phyloP scores from a whole-genome alignment of 2,797 vertebrate genomes.

The Enteromius paludinosus region DNA sequence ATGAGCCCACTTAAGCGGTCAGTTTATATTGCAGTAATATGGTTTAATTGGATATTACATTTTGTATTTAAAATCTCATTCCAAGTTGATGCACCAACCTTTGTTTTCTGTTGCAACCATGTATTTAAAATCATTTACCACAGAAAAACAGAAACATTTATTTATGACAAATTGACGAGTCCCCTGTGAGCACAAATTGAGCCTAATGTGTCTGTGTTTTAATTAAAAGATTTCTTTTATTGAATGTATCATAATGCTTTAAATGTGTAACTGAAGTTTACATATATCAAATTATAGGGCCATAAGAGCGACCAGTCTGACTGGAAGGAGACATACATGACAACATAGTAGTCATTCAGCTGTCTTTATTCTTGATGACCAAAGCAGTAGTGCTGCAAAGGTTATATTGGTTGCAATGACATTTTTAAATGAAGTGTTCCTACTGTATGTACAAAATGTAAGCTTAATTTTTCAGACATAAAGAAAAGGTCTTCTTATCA shows the following conservation, averaged over 20 bases:
- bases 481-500: constrained; percentile 30
- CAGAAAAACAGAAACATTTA: not conserved
- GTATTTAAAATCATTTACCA: constrained; percentile 7
- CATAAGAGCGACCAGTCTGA: constrained; percentile 41
- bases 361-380: not conserved
- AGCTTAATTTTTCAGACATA: not conserved
- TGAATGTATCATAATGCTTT: not conserved
- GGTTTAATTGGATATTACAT: not conserved
- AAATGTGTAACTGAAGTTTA: constrained; percentile 18
- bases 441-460: not conserved
- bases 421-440: constrained; percentile 7
- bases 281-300: constrained; percentile 10
- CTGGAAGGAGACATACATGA: not conserved
- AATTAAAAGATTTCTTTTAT: constrained; percentile 5
- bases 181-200: constrained; percentile 15
- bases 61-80: not conserved
- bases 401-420: constrained; percentile 8
- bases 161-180: not conserved
- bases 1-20: not conserved
- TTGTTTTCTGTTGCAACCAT: not conserved
- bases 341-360: not conserved
- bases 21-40: not conserved
- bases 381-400: not conserved
- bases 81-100: not conserved
- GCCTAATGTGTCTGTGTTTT: constrained; percentile 32